These are phyloP conservation scores for Agrotis exclamationis DNA, from an alignment of 2,888 invertebrate species.

Conservation along the genomic window DNA sequence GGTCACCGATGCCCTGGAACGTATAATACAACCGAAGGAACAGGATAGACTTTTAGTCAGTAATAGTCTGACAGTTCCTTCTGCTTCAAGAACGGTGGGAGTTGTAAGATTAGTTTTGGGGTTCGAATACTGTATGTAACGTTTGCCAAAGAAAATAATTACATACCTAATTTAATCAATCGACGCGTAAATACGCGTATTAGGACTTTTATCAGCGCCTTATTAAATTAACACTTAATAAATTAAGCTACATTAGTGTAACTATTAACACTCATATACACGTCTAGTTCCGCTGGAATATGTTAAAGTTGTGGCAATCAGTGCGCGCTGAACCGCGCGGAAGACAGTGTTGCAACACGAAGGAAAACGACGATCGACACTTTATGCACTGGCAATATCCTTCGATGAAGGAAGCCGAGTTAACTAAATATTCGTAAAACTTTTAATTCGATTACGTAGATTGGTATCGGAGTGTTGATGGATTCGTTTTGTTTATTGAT, in stretches of 20 bases:
- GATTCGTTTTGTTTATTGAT: conserved; percentile 1
- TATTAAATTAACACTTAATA: conserved; percentile 15
- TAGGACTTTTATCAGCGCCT: background rate
- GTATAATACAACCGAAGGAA: too few species aligned
- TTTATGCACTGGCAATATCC: conserved; percentile 59
- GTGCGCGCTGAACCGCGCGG: conserved; percentile 43
- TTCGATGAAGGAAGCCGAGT: conserved; percentile 37
- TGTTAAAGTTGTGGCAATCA: conserved; percentile 49
- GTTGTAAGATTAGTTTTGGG: too few species aligned
- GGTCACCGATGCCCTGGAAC: too few species aligned
- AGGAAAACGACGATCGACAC: conserved; percentile 56
- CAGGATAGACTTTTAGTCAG: too few species aligned
- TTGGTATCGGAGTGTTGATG: conserved; percentile 3
- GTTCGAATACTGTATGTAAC: too few species aligned
- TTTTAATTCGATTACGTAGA: conserved; percentile 19
- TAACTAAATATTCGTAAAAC: conserved; percentile 14
- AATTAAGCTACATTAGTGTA: conserved; percentile 6
- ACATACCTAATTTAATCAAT: too few species aligned
- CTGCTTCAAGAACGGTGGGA: too few species aligned
- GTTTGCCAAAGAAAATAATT: too few species aligned
- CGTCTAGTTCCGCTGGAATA: conserved; percentile 17
- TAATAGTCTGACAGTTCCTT: too few species aligned
- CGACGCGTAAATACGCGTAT: background rate
- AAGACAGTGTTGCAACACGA: conserved; percentile 58
- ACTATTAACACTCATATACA: conserved; percentile 34